Conservation (phyloP, 53 echinoderm and acorn worm genomes). For the Paracentrotus lividus region DNA sequence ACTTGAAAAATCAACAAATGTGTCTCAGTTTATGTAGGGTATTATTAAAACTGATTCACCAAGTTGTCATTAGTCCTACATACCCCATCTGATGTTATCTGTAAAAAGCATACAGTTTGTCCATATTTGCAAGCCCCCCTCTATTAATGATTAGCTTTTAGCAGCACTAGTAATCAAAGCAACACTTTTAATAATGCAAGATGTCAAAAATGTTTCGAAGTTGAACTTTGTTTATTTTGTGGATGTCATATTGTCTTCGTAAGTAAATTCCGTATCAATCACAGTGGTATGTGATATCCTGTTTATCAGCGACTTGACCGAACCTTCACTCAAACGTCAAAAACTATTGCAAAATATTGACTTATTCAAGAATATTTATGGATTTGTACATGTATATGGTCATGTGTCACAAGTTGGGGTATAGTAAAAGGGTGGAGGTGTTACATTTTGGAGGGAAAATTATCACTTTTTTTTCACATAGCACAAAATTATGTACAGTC, state of each 20-base stretch:
- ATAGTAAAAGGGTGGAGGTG: too few relatives aligned
- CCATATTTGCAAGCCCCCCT: not conserved
- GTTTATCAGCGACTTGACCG: not conserved
- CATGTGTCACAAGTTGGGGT: too few relatives aligned
- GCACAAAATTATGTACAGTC: too few relatives aligned
- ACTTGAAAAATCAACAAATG: not conserved
- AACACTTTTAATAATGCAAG: not conserved
- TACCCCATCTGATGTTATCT: not conserved
- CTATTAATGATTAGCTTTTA: conserved; percentile 9
- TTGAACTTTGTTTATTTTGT: not conserved
- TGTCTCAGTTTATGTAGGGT: not conserved
- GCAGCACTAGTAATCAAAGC: not conserved
- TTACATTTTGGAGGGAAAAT: too few relatives aligned
- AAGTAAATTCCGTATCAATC: not conserved
- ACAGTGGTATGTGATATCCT: not conserved
- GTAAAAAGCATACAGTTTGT: not conserved
- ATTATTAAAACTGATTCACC: not conserved
- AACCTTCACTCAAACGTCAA: not conserved
- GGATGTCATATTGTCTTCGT: not conserved
- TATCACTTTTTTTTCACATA: too few relatives aligned
- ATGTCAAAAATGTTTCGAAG: not conserved
- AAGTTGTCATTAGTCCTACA: not conserved
- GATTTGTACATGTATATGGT: too few relatives aligned
- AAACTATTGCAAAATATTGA: too few relatives aligned
- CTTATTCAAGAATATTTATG: too few relatives aligned